phyloP scores from a whole-genome alignment of 2,113 vertebrate genomes.

The Ammospiza caudacuta region DNA sequence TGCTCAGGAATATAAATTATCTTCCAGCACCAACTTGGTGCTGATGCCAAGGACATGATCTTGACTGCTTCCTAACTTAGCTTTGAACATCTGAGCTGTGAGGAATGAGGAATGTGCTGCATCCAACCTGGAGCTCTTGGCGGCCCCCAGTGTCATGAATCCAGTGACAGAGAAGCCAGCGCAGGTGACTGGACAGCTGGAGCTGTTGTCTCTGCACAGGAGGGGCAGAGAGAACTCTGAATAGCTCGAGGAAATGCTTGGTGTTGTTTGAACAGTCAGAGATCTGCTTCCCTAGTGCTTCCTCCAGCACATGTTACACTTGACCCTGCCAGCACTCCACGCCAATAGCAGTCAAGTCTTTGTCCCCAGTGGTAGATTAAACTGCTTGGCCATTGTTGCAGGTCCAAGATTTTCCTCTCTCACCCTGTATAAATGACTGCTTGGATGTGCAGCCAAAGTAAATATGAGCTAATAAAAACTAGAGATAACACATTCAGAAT shows the following conservation, averaged over 20 bases:
- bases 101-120: background rate
- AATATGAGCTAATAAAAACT: conserved; percentile 55
- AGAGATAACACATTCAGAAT: background rate
- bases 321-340: conserved; percentile 6
- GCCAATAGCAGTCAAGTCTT: conserved; percentile 40
- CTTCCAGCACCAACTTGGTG: background rate
- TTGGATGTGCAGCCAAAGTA: conserved; percentile 53
- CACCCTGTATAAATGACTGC: background rate
- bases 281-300: conserved; percentile 60
- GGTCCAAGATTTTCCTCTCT: conserved; percentile 64
- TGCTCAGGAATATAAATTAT: background rate
- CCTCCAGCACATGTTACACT: conserved; percentile 40
- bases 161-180: background rate
- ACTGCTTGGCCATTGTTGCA: conserved; percentile 38
- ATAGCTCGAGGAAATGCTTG: conserved; percentile 42
- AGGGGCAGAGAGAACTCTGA: conserved; percentile 24
- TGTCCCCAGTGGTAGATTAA: conserved; percentile 56
- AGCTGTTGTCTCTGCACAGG: background rate
- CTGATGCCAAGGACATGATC: conserved; percentile 8
- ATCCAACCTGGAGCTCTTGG: conserved; percentile 15
- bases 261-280: background rate
- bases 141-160: background rate
- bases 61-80: conserved; percentile 13
- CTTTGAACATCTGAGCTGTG: background rate
- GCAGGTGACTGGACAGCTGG: conserved; percentile 51